Conservation (phyloP, 2,888 invertebrate genomes). For the Criorhina ranunculi region DNA sequence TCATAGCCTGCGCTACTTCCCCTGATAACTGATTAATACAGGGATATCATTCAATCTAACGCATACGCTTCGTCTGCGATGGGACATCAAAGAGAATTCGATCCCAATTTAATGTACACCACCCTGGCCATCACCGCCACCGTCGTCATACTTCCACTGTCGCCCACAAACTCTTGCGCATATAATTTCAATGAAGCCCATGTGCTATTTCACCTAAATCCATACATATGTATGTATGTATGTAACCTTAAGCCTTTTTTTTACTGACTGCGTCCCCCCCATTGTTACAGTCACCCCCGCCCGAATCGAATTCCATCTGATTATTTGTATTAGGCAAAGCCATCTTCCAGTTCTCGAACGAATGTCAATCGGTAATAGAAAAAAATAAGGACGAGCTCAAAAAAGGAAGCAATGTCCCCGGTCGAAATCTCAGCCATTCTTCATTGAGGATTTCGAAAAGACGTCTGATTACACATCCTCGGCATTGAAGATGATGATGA, state of each 20-base stretch:
- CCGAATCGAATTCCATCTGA: constrained; percentile 64
- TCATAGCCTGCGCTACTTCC: not conserved
- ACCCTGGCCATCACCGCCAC: constrained; percentile 13
- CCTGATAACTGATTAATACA: constrained; percentile 25
- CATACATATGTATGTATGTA: too few relatives aligned
- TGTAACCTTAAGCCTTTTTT: constrained; percentile 63
- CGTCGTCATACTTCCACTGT: constrained; percentile 6
- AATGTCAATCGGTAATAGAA: constrained; percentile 64
- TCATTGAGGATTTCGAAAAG: constrained; percentile 65
- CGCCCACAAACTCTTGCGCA: constrained; percentile 47
- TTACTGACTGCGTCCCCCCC: constrained; percentile 15
- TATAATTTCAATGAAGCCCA: constrained; percentile 66
- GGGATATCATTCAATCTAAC: constrained; percentile 21
- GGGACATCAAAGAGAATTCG: constrained; percentile 38
- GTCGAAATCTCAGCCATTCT: constrained; percentile 67
- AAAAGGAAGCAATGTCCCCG: constrained; percentile 34
- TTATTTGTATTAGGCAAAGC: constrained; percentile 49
- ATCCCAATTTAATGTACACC: constrained; percentile 59
- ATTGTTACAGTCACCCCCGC: constrained; percentile 18
- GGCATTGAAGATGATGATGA: constrained; percentile 44
- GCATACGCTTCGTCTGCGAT: constrained; percentile 15
- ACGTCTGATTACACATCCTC: constrained; percentile 62
- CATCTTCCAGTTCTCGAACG: constrained; percentile 38
- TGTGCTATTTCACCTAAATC: constrained; percentile 56
- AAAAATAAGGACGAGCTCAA: constrained; percentile 31